Evolutionary conservation across 2,888 invertebrate genomes (phyloP), one percentile per base, ranked within the genome.

Genomic region (Dilophus febrilis): DNA sequence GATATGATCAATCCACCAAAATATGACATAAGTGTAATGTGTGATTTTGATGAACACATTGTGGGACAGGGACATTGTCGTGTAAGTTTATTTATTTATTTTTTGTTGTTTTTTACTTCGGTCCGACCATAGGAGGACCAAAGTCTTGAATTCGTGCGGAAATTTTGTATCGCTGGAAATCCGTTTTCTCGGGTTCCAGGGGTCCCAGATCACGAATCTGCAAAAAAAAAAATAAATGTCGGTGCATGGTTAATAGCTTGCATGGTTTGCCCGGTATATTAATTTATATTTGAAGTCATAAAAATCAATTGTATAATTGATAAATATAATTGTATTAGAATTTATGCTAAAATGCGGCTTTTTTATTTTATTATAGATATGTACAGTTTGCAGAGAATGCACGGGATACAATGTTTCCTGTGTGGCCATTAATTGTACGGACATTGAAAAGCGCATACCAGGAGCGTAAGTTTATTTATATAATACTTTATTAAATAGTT

Each of bases 381-480:
- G 95, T 60, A 80, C 84, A 2, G 71, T 85, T 41, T 95, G 95
- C 56, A 73, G 82, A 8, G 86, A 92, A 56, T 95, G 95, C 55
- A 94, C 94, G 0, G 94, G 92, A 3, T 91, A 90, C 58, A 85
- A 86, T 37, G 77, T 77, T 47, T 77, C 77, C 37, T 92, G 91
- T 58, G 61, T 62, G 0, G 61, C 61, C 1, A 54, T 60, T 0
- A 66, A 84, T 42, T 78, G 77, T 52, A 77, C 79, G 40, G 72
- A 77, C 52, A 64, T 81, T 49, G 75, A 82, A 1, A 82, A 86
- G 51, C 68, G 90, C 46, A 72, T 82, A 56, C 79, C 85, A n/a
- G 86, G 86, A 57, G 77, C 82, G 85, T 87, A 60, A 76, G 85
- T 74, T 40, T 33, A n/a, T n/a, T n/a, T n/a, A n/a, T n/a, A n/a